Evolutionary conservation across 2,113 vertebrate genomes (phyloP).

Genomic region (Hymenochirus boettgeri): DNA sequence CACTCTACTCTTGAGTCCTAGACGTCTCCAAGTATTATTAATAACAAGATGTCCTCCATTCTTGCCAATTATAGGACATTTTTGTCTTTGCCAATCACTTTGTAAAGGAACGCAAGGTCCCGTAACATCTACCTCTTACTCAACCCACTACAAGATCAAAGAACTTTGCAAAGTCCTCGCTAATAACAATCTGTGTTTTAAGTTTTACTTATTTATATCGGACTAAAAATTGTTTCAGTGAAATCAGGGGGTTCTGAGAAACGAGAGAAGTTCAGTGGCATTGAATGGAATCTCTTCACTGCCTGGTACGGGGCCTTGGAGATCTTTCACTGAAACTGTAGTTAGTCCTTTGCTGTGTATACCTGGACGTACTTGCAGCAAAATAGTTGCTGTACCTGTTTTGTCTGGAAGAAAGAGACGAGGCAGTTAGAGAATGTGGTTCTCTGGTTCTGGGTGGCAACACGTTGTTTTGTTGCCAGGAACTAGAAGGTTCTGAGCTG

Average conservation of each 20-base stretch:
- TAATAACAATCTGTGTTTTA: too few species aligned
- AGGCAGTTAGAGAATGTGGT: conserved; percentile 28
- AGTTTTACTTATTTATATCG: neutral
- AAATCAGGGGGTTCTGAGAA: conserved; percentile 12
- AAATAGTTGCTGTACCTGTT: conserved; percentile 27
- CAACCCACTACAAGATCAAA: too few species aligned
- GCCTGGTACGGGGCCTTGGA: neutral
- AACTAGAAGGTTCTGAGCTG: conserved; percentile 18
- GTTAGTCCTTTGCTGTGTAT: conserved; percentile 22
- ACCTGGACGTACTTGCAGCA: conserved; percentile 18
- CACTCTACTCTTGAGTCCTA: too few species aligned
- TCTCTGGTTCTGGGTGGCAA: conserved; percentile 27
- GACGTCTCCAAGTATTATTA: too few species aligned
- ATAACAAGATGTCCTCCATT: too few species aligned
- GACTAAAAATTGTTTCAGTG: conserved; percentile 14
- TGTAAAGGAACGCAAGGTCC: too few species aligned
- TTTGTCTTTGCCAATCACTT: too few species aligned
- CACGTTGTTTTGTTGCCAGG: conserved; percentile 28
- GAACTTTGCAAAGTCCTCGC: too few species aligned
- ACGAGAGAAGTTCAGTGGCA: neutral
- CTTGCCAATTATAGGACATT: too few species aligned
- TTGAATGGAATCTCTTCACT: conserved; percentile 2
- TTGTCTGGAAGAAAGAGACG: conserved; percentile 27
- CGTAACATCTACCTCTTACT: too few species aligned
- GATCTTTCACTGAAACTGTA: conserved; percentile 23